Conservation (phyloP, 1,140 invertebrate species). For the Pararge aegeria region DNA sequence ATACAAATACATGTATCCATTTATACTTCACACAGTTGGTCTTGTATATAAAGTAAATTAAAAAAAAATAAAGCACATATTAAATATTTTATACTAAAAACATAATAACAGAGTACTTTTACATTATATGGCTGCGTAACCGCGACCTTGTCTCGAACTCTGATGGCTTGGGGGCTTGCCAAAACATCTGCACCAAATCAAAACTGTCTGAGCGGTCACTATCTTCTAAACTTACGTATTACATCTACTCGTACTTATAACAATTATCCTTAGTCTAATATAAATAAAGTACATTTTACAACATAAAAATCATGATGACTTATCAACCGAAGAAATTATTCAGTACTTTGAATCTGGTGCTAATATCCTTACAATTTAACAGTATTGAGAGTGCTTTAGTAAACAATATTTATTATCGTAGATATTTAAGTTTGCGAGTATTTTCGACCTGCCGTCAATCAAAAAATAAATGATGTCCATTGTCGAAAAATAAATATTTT, state of each 20-base stretch:
- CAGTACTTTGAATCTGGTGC: slow-evolving; percentile 4
- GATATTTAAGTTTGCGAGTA: too few relatives aligned
- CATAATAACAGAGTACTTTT: slow-evolving; percentile 1
- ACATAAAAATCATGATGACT: not conserved
- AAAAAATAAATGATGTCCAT: too few relatives aligned
- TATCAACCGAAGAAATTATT: slow-evolving; percentile 8
- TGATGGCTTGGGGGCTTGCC: slow-evolving; percentile 50
- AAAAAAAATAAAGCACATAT: too few relatives aligned
- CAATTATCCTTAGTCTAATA: slow-evolving; percentile 1
- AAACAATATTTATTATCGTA: not conserved
- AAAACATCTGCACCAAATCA: slow-evolving; percentile 47
- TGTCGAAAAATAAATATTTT: too few relatives aligned
- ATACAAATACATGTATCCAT: too few relatives aligned
- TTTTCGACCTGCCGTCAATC: too few relatives aligned
- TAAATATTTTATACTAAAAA: not conserved
- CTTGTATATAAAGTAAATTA: too few relatives aligned
- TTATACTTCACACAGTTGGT: too few relatives aligned
- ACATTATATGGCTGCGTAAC: slow-evolving; percentile 37
- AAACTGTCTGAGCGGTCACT: slow-evolving; percentile 32
- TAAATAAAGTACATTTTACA: slow-evolving; percentile 10
- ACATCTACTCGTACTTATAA: not conserved
- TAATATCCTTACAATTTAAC: slow-evolving; percentile 5
- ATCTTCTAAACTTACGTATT: slow-evolving; percentile 17
- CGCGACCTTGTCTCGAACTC: slow-evolving; percentile 53
- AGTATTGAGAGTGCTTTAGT: not conserved